Percentiles rank a stretch among this genome's conserved stretches.
Conservation (phyloP, 2,888 invertebrate genomes). For the Pantelozetes paolii region DNA sequence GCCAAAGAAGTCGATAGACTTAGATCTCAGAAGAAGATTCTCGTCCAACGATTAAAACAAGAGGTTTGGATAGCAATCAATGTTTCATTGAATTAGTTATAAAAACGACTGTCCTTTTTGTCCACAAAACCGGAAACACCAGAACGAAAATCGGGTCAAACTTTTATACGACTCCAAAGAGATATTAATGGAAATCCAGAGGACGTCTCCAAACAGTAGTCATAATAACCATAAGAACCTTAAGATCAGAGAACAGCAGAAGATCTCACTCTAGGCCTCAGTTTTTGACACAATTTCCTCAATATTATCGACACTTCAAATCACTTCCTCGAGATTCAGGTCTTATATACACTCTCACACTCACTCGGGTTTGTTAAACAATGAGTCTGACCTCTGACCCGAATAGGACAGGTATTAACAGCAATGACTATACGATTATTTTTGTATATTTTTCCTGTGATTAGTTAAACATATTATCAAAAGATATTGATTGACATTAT, state of each 20-base stretch:
- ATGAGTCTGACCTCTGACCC: no score
- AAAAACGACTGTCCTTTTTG: no score
- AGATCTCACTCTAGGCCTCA: constrained; percentile 5
- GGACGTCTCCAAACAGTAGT: constrained; percentile 8
- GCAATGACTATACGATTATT: not conserved
- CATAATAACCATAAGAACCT: not conserved
- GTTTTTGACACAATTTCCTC: no score
- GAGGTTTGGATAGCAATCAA: constrained; percentile 58
- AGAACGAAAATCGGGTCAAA: constrained; percentile 50
- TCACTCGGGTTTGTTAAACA: no score
- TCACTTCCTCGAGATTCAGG: no score
- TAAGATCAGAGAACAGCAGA: not conserved
- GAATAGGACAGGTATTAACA: not conserved
- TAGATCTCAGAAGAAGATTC: constrained; percentile 64
- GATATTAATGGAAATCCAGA: constrained; percentile 40
- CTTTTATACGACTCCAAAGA: constrained; percentile 48
- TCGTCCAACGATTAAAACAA: constrained; percentile 66
- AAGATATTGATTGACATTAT: no score
- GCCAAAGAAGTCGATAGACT: constrained; percentile 65
- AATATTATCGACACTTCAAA: no score
- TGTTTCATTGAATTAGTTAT: not conserved
- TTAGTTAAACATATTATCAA: no score
- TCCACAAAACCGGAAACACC: not conserved
- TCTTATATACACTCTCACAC: no score
- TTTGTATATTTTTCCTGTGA: not conserved